These are phyloP conservation scores for Crotalus tigris DNA, from an alignment of 2,113 vertebrate genomes.

Conservation along the genomic window DNA sequence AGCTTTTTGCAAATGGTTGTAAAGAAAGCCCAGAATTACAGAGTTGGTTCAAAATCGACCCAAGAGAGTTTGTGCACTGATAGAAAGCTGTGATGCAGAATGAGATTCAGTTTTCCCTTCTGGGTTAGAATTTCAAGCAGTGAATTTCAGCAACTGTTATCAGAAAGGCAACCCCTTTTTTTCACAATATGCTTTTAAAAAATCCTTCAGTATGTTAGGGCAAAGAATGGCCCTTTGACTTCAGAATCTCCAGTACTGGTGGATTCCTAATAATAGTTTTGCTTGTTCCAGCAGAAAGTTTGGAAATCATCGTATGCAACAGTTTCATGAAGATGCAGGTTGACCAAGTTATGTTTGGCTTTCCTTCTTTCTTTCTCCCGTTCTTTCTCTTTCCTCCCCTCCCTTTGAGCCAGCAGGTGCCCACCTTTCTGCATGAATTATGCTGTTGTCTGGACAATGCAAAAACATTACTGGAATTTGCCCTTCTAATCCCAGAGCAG, in stretches of 20 bases:
- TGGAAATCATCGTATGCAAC: background rate
- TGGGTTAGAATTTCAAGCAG: background rate
- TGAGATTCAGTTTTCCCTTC: background rate
- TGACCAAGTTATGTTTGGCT: background rate
- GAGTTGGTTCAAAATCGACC: background rate
- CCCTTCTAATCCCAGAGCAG: background rate
- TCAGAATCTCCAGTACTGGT: background rate
- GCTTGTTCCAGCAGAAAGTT: background rate
- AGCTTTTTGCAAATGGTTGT: background rate
- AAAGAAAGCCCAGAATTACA: background rate
- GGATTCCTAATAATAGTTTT: background rate
- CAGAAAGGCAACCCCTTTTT: background rate
- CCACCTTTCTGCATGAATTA: background rate
- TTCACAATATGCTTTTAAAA: background rate
- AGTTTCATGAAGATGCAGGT: background rate
- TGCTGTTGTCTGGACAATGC: background rate
- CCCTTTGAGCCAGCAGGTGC: background rate
- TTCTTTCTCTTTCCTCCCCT: background rate
- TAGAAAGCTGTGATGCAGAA: background rate
- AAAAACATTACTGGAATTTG: constrained; percentile 9
- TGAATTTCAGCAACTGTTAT: background rate
- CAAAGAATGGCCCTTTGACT: background rate
- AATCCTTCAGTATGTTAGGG: background rate
- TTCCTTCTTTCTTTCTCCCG: background rate
- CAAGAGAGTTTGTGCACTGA: background rate